Base-by-base conservation (phyloP, 2,113 vertebrate genomes). In the Ranitomeya imitator region DNA sequence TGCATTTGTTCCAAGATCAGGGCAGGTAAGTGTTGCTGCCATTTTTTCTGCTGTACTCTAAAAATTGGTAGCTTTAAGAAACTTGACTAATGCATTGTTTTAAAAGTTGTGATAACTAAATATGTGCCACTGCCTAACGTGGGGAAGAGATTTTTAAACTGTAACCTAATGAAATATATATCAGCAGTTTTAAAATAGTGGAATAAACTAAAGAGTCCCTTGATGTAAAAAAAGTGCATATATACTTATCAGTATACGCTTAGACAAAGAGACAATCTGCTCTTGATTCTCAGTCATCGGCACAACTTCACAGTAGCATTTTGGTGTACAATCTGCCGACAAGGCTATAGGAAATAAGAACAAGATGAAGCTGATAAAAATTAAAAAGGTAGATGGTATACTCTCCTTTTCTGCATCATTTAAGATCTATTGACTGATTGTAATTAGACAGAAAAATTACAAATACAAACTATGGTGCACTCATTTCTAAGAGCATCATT, bases 101-200 rank as follows among this genome's bases (percentile, higher is more conserved):
- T 71, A 19, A 67, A 19, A 31, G 57, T 63, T 61, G 60, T 65
- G 69, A 51, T 55, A 69, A 71, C 14, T 12, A 55, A 84, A 21
- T 84, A 51, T 51, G 11, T 69, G 82, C n/a, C 51, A 54, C 61
- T 54, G 21, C 0, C 45, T 84, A 51, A 84, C 51, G 71, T 84
- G 54, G 82, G 82, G n/a, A 83, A 83, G 60, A 83, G 12, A 11
- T 69, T 60, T 9, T 63, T 65, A 37, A 59, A 45, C 57, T 37
- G 31, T 69, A 65, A 74, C 74, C 52, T 74, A 26, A 67, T 37
- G n/a, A 0, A 69, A 69, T 83, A 19, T 83, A 19, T 51, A 83
- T 83, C 61, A n/a, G 31, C 61, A 69, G 69, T 83, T 51, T 69
- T 83, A 69, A 83, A n/a, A 69, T 54, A 69, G 31, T 83, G 14